These are phyloP conservation scores for Orthosia incerta DNA, from an alignment of 2,888 invertebrate genomes.

Conservation along the genomic window DNA sequence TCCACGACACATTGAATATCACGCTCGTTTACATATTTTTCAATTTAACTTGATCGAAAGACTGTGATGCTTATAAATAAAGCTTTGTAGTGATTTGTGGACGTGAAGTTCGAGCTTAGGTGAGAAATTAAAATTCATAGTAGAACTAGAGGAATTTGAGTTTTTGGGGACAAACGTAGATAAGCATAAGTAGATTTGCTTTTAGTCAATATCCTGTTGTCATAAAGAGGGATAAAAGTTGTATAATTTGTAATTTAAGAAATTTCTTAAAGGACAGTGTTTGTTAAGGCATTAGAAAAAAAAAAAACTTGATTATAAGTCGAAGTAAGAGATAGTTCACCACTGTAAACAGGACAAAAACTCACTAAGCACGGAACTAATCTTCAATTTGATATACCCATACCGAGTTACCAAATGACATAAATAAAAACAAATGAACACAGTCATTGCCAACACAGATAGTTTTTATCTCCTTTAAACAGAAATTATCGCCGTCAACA, in stretches of 20 bases:
- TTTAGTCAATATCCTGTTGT: slow-evolving; percentile 1
- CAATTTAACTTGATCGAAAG: slow-evolving; percentile 82
- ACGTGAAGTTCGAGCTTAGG: slow-evolving; percentile 60
- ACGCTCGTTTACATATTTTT: slow-evolving; percentile 87
- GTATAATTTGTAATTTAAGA: neutral
- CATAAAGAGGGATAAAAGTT: neutral
- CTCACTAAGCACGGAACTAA: slow-evolving; percentile 45
- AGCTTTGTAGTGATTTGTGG: slow-evolving; percentile 75
- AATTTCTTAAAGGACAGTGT: neutral
- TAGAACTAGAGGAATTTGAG: slow-evolving; percentile 39
- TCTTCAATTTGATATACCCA: slow-evolving; percentile 45
- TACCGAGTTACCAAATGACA: slow-evolving; percentile 44
- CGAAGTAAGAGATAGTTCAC: slow-evolving; percentile 9
- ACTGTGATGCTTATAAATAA: slow-evolving; percentile 76
- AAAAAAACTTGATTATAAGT: no score
- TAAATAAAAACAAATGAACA: slow-evolving; percentile 52
- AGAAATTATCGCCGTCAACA: slow-evolving; percentile 79
- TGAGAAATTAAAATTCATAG: slow-evolving; percentile 66
- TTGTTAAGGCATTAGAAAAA: neutral
- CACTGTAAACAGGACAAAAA: slow-evolving; percentile 26
- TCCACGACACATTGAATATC: slow-evolving; percentile 84
- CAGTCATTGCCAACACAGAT: slow-evolving; percentile 62
- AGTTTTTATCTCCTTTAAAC: slow-evolving; percentile 72
- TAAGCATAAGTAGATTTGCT: neutral
- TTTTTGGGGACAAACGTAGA: slow-evolving; percentile 22